Percentiles rank a stretch among this genome's conserved stretches.
Evolutionary conservation across 2,888 invertebrate genomes (phyloP).

Genomic region (Drosophila histrio): DNA sequence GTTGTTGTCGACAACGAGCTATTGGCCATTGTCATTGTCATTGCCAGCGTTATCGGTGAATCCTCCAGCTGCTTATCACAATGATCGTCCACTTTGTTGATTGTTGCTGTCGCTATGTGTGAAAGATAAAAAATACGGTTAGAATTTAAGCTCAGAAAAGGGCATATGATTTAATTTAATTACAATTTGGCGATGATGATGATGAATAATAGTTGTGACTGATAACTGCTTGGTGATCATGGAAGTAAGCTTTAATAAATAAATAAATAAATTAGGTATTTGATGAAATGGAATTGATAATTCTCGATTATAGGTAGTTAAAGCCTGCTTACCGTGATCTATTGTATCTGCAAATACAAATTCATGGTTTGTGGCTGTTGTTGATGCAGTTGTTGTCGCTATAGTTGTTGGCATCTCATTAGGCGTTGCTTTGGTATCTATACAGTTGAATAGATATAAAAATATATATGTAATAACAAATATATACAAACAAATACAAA

Average conservation of each 20-base stretch:
- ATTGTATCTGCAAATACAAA: conserved; percentile 80
- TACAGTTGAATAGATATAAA: not conserved
- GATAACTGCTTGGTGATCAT: conserved; percentile 58
- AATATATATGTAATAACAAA: not conserved
- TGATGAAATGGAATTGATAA: not conserved
- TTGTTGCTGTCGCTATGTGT: conserved; percentile 42
- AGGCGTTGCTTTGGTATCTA: conserved; percentile 69
- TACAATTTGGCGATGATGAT: conserved; percentile 69
- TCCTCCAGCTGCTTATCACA: conserved; percentile 76
- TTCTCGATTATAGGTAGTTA: not conserved
- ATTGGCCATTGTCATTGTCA: conserved; percentile 49
- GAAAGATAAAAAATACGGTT: conserved; percentile 1
- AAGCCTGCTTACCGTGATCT: conserved; percentile 76
- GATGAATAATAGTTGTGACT: conserved; percentile 63
- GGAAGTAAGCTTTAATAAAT: conserved; percentile 56
- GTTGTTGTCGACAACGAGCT: conserved; percentile 62
- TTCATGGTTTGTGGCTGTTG: conserved; percentile 55
- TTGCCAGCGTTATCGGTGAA: conserved; percentile 30
- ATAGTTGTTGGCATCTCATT: conserved; percentile 42
- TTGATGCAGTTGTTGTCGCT: conserved; percentile 43
- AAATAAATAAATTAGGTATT: not conserved
- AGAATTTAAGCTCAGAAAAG: not conserved
- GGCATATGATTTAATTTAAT: conserved; percentile 15
- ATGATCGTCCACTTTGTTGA: conserved; percentile 60
- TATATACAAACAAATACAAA: no score